Conservation (phyloP, 2,797 vertebrate species). For the Psittacula derbiana region DNA sequence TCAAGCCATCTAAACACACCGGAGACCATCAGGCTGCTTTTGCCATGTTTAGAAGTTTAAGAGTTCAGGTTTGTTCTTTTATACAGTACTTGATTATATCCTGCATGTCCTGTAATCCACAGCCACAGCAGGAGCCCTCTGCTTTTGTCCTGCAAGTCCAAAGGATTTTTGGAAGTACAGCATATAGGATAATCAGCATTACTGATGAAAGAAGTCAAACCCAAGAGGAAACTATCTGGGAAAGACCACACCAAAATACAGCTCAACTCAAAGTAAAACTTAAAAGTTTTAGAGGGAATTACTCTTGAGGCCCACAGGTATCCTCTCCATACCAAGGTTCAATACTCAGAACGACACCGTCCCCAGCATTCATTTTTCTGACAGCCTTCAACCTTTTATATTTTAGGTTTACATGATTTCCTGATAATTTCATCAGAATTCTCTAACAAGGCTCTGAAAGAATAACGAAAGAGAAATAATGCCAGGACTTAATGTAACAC, state of each 20-base stretch:
- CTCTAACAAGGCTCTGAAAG: background rate
- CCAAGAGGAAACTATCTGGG: background rate
- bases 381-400: background rate
- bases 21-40: background rate
- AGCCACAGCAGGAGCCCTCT: background rate
- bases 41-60: background rate
- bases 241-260: background rate
- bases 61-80: background rate
- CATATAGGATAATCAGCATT: background rate
- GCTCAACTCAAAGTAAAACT: background rate
- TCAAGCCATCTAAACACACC: background rate
- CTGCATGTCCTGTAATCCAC: background rate
- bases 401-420: background rate
- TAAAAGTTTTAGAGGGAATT: background rate
- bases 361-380: background rate
- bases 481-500: background rate
- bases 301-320: background rate
- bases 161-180: background rate
- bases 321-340: background rate
- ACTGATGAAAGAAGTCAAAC: background rate
- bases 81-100: conserved; percentile 7
- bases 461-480: background rate
- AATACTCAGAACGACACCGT: background rate
- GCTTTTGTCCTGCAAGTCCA: background rate
- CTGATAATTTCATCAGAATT: background rate